These are phyloP conservation scores for Oenanthe melanoleuca DNA, from an alignment of 2,113 vertebrate species.

Conservation along the genomic window DNA sequence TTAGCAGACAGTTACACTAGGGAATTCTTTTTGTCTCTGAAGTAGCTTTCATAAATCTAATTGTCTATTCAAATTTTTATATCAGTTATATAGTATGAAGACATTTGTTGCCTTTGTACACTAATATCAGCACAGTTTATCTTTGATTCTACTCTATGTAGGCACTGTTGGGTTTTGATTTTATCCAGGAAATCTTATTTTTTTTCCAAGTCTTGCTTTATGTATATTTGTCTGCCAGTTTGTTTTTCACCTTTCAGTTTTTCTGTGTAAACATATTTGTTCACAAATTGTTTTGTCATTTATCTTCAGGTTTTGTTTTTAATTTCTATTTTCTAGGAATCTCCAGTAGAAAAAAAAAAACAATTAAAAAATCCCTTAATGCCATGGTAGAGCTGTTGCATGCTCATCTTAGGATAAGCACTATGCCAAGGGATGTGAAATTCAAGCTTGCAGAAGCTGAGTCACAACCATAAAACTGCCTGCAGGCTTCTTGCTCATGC, in stretches of 20 bases:
- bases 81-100: background rate
- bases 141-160: background rate
- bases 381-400: constrained; percentile 65
- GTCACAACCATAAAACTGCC: constrained; percentile 27
- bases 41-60: background rate
- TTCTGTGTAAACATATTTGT: constrained; percentile 37
- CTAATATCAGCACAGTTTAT: background rate
- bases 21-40: background rate
- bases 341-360: constrained; percentile 73
- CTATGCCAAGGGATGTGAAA: constrained; percentile 62
- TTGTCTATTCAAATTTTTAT: background rate
- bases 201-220: background rate
- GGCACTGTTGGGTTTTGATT: background rate
- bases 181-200: background rate
- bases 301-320: constrained; percentile 41
- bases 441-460: constrained; percentile 66
- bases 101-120: background rate
- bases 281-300: constrained; percentile 63
- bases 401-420: constrained; percentile 72
- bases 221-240: constrained; percentile 15
- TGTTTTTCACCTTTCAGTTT: constrained; percentile 13
- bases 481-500: constrained; percentile 52
- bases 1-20: background rate
- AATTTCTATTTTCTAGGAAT: constrained; percentile 75
- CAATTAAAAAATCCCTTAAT: constrained; percentile 33